These are phyloP conservation scores for Melanotaenia parkinsoni DNA, from an alignment of 2,797 vertebrate genomes.

Conservation along the genomic window DNA sequence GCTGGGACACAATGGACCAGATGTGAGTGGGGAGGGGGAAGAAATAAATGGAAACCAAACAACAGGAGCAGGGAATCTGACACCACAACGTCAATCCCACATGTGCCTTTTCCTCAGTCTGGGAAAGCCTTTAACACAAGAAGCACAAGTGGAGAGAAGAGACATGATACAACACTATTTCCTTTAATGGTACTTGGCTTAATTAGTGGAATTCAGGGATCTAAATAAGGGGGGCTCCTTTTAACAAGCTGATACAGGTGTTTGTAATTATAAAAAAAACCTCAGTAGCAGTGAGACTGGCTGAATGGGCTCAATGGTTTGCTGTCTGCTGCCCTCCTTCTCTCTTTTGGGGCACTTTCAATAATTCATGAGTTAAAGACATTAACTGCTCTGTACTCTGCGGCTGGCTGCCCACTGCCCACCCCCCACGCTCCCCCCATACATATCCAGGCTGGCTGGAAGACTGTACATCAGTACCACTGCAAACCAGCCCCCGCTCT, in stretches of 20 bases:
- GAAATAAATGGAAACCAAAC: background rate
- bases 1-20: conserved; percentile 48
- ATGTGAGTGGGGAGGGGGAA: conserved; percentile 29
- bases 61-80: conserved; percentile 45
- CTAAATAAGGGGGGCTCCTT: conserved; percentile 19
- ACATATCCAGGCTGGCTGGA: conserved; percentile 56
- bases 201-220: background rate
- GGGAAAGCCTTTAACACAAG: conserved; percentile 37
- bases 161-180: background rate
- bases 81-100: conserved; percentile 61
- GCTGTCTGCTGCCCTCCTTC: conserved; percentile 42
- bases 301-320: conserved; percentile 40
- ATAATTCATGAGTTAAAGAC: conserved; percentile 75
- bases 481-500: conserved; percentile 64
- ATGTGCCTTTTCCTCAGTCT: conserved; percentile 35
- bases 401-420: conserved; percentile 41
- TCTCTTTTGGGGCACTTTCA: conserved; percentile 67
- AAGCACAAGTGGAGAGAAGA: conserved; percentile 24
- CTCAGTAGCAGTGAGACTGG: conserved; percentile 25
- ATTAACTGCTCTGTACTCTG: conserved; percentile 61
- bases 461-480: conserved; percentile 72
- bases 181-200: background rate
- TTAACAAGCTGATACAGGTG: conserved; percentile 15
- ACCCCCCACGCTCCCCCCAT: background rate
- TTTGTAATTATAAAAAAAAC: conserved; percentile 28